Conservation (phyloP, 2,888 invertebrate species). For the Lapara coniferarum region DNA sequence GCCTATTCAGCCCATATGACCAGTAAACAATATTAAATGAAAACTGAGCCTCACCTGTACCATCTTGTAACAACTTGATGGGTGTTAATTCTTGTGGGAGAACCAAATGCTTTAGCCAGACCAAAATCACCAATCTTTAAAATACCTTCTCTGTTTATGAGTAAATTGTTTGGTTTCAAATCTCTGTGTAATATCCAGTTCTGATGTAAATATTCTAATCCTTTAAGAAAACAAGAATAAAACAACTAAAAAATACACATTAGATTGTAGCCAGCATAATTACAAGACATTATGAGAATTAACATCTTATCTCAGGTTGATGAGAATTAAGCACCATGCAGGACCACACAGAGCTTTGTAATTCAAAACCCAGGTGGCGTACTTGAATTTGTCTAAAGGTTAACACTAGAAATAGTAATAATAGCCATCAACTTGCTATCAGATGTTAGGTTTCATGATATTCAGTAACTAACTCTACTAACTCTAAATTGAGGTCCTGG, state of each 20-base stretch:
- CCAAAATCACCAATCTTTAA: slow-evolving; percentile 99
- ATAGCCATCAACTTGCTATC: too few species aligned
- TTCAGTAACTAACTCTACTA: too few species aligned
- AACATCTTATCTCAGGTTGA: too few species aligned
- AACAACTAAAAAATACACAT: neutral
- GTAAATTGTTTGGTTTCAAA: slow-evolving; percentile 99
- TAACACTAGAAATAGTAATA: too few species aligned
- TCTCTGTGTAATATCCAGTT: slow-evolving; percentile 99
- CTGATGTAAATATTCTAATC: slow-evolving; percentile 96
- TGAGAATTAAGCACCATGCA: too few species aligned
- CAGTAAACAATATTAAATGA: neutral
- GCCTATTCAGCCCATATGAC: too few species aligned
- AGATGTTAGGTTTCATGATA: too few species aligned
- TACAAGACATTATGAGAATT: too few species aligned
- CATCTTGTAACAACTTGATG: slow-evolving; percentile 98
- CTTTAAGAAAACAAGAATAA: slow-evolving; percentile 51
- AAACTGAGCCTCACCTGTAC: slow-evolving; percentile 86
- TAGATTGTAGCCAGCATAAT: neutral
- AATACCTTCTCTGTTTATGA: slow-evolving; percentile 95
- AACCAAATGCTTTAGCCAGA: slow-evolving; percentile 98
- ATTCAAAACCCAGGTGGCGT: too few species aligned
- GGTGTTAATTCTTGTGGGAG: slow-evolving; percentile 97
- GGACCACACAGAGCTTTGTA: too few species aligned
- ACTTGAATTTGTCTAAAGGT: too few species aligned
- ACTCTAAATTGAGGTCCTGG: too few species aligned